Evolutionary conservation across 2,797 vertebrate species (phyloP), one percentile per base, ranked within the genome.

Genomic region (Momotus momota): DNA sequence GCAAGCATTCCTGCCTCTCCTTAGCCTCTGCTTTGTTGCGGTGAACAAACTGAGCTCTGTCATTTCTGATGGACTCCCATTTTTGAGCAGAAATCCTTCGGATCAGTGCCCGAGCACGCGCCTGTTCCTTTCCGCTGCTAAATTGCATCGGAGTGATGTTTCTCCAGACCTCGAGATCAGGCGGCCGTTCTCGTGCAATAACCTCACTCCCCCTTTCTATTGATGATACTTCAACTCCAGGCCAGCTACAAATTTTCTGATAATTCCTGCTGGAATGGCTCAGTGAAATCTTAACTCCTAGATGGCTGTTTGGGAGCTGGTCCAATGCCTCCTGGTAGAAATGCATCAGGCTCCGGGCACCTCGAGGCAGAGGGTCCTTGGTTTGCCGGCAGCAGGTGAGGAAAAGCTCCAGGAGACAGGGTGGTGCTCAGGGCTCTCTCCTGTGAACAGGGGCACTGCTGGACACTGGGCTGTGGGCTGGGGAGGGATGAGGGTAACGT

Each of bases 131-230:
- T 25, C 81, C 31, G 16, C 43, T 54, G 38, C 62, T 40, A 2
- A 19, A 31, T 8, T 12, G 38, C 65, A 1, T 0, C 3, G 41
- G 41, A 7, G 17, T 0, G 41, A 23, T 27, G 72, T 14, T 33
- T 10, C 27, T 29, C 12, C 21, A 27, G 64, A 51, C 52, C 67
- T 43, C 7, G 1, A 45, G 62, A 26, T 23, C 66, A 19, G 26
- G 19, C 38, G 20, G 43, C 62, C 25, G 38, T 46, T 62, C 78
- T 9, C 5, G 19, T 25, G 60, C 43, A 17, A 7, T 6, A 16
- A 23, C 31, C 43, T 33, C 5, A 3, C n/a, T 81, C 45, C 58
- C 21, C 25, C 35, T 23, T 51, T 6, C 25, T 14, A 20, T 14
- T 10, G 69, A 35, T 4, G 23, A 27, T 40, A 52, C 43, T 86